These are phyloP conservation scores for Buceros bicornis DNA, from an alignment of 2,797 vertebrate genomes.

Conservation along the genomic window DNA sequence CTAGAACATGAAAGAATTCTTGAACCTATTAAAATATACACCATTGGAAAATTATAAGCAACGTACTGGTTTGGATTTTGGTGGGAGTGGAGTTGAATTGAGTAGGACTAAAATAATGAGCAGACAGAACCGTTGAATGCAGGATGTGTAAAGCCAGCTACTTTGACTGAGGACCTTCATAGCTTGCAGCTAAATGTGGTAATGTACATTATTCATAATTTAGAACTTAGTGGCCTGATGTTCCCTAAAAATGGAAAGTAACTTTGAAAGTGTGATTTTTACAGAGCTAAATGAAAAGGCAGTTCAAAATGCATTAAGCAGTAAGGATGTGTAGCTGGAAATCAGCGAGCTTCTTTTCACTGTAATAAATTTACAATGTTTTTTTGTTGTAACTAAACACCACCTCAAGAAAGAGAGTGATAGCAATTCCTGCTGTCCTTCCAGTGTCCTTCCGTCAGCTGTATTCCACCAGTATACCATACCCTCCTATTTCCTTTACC, in stretches of 20 bases:
- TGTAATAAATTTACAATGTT: constrained; percentile 17
- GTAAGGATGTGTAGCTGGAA: background rate
- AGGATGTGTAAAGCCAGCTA: background rate
- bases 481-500: background rate
- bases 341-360: background rate
- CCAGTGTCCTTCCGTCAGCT: background rate
- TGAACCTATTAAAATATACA: constrained; percentile 4
- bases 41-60: background rate
- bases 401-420: background rate
- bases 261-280: constrained; percentile 61
- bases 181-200: constrained; percentile 12
- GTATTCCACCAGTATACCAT: background rate
- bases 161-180: constrained; percentile 6
- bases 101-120: constrained; percentile 1
- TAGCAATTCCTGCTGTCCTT: background rate
- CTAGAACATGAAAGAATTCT: background rate
- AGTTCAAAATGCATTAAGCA: constrained; percentile 33
- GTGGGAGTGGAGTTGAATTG: background rate
- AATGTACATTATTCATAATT: constrained; percentile 40
- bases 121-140: constrained; percentile 17
- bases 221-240: background rate
- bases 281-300: constrained; percentile 38
- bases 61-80: background rate
- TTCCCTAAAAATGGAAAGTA: constrained; percentile 31
- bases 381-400: constrained; percentile 15